Evolutionary conservation across 1,140 invertebrate species (phyloP).

Genomic region (Centruroides sculpturatus): DNA sequence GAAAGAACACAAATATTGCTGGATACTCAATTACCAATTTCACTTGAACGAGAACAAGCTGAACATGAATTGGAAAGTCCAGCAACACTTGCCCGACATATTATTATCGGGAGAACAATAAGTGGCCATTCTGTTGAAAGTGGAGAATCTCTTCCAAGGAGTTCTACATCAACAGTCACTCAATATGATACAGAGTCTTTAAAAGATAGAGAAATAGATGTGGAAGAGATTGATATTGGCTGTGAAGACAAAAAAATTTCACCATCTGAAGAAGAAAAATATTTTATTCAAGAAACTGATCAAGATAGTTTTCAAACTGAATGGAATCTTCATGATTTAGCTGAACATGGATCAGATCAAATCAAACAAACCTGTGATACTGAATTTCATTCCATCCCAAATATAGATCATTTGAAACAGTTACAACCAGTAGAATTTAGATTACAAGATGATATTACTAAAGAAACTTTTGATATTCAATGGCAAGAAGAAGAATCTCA

Average conservation of each 20-base stretch:
- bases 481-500: too few relatives aligned
- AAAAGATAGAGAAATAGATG: conserved; percentile 22
- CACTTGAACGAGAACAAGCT: not conserved
- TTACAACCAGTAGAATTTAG: too few relatives aligned
- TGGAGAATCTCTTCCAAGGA: conserved; percentile 5
- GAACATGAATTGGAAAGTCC: not conserved
- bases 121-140: conserved; percentile 8
- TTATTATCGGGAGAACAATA: not conserved
- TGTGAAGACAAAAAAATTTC: not conserved
- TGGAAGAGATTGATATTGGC: conserved; percentile 12
- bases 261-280: not conserved
- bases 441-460: not conserved
- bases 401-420: not conserved
- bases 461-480: conserved; percentile 1
- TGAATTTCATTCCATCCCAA: too few relatives aligned
- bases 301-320: too few relatives aligned
- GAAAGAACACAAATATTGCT: not conserved
- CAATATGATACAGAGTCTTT: conserved; percentile 20
- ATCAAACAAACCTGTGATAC: too few relatives aligned
- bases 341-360: too few relatives aligned
- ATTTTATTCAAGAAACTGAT: too few relatives aligned
- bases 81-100: conserved; percentile 1
- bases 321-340: too few relatives aligned
- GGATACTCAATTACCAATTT: not conserved
- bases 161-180: conserved; percentile 11